Conservation (phyloP, 2,797 vertebrate species). For the Melanotaenia pygmaea region DNA sequence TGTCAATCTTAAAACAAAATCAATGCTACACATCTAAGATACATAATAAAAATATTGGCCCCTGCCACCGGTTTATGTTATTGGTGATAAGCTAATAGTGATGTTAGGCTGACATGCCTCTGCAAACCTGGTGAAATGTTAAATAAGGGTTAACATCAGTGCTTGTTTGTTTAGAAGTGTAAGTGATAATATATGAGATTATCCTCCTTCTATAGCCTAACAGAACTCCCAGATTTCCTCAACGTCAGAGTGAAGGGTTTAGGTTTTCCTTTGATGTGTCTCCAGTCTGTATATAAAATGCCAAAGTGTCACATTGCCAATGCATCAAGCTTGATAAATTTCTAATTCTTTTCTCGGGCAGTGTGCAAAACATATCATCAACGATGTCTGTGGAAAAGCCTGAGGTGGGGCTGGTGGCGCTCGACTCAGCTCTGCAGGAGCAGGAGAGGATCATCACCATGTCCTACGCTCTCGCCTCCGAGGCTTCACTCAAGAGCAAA, state of each 20-base stretch:
- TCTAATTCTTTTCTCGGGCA: constrained; percentile 58
- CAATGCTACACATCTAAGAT: neutral
- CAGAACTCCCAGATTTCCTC: neutral
- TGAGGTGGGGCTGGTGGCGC: constrained; percentile 76
- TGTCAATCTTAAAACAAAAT: neutral
- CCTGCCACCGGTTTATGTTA: too few species aligned
- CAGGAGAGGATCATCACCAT: constrained; percentile 97
- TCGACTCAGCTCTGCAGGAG: constrained; percentile 91
- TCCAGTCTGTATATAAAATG: neutral
- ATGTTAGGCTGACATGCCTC: neutral
- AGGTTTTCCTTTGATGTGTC: neutral
- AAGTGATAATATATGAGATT: neutral
- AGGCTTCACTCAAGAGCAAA: constrained; percentile 97
- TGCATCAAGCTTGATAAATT: neutral
- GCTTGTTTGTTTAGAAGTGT: neutral
- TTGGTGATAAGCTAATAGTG: neutral
- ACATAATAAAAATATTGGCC: neutral
- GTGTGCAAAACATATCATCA: constrained; percentile 90
- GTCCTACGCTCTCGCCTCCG: constrained; percentile 95
- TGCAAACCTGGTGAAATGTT: neutral
- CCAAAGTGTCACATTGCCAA: neutral
- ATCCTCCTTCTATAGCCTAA: neutral
- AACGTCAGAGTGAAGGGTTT: neutral
- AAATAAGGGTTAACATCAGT: neutral
- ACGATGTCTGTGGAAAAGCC: constrained; percentile 82